Evolutionary conservation across 2,888 invertebrate genomes (phyloP).

Genomic region (Plutella xylostella): DNA sequence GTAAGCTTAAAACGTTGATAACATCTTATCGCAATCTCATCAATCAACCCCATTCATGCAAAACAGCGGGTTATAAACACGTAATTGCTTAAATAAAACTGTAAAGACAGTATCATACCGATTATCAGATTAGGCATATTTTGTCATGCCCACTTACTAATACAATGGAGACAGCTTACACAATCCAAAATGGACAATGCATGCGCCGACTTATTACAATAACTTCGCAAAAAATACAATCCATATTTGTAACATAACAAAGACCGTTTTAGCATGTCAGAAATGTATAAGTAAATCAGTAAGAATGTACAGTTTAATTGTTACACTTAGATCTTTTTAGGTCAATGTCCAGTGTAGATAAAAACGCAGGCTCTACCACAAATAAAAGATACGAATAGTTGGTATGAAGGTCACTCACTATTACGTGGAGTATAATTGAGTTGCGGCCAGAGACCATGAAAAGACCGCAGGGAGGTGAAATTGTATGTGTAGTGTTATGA

Average conservation of each 20-base stretch:
- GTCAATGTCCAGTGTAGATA: conserved; percentile 38
- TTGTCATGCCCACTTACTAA: not conserved
- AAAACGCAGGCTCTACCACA: conserved; percentile 18
- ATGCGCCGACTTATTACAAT: not conserved
- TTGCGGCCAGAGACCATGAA: conserved; percentile 1
- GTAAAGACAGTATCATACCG: too few species aligned
- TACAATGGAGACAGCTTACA: not conserved
- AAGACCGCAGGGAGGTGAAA: not conserved
- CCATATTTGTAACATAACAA: too few species aligned
- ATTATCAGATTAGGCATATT: too few species aligned
- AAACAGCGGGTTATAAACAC: too few species aligned
- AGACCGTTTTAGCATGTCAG: too few species aligned
- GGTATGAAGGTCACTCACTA: conserved; percentile 1
- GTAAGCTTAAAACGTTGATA: too few species aligned
- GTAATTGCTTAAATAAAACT: too few species aligned
- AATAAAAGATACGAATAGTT: conserved; percentile 1
- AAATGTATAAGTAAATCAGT: too few species aligned
- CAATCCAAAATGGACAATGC: not conserved
- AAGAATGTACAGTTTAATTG: conserved; percentile 17
- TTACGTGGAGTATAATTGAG: not conserved
- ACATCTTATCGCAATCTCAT: too few species aligned
- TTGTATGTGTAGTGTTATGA: too few species aligned
- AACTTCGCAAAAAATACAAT: too few species aligned
- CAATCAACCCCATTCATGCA: too few species aligned
- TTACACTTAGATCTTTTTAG: conserved; percentile 37